A percentile compares a stretch with the other conserved stretches of the same genome.
These are phyloP conservation scores for Chaetoderma sp. DNA, from an alignment of 2,888 invertebrate species.

Conservation along the genomic window DNA sequence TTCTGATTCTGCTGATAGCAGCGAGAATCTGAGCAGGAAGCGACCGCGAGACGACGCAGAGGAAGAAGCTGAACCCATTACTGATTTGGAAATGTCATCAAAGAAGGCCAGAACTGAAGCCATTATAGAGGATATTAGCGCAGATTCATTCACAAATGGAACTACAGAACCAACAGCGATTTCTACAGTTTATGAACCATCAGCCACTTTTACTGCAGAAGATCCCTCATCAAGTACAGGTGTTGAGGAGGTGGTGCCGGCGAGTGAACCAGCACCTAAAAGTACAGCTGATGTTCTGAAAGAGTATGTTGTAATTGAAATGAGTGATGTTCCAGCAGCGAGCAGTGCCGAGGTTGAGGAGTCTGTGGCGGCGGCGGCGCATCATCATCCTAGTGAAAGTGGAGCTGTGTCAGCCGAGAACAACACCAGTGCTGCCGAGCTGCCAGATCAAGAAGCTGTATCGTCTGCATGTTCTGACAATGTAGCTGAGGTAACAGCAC, in stretches of 20 bases:
- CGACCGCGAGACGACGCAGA: not conserved
- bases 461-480: too few relatives aligned
- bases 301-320: constrained; percentile 56
- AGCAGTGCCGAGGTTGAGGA: constrained; percentile 49
- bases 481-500: not conserved
- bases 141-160: too few relatives aligned
- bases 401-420: constrained; percentile 4
- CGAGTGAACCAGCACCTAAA: too few relatives aligned
- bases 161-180: too few relatives aligned
- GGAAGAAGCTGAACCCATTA: not conserved
- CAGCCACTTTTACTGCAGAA: too few relatives aligned
- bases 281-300: constrained; percentile 30
- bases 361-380: constrained; percentile 22
- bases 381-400: not conserved
- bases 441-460: not conserved
- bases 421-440: not conserved
- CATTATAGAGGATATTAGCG: constrained; percentile 6
- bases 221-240: too few relatives aligned
- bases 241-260: too few relatives aligned
- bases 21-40: too few relatives aligned
- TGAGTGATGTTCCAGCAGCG: constrained; percentile 50
- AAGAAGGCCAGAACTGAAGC: constrained; percentile 36
- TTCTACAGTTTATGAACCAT: too few relatives aligned
- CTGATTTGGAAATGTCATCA: not conserved
- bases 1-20: not conserved